Evolutionary conservation across 2,797 vertebrate genomes (phyloP).

Genomic region (Semaprochilodus insignis): DNA sequence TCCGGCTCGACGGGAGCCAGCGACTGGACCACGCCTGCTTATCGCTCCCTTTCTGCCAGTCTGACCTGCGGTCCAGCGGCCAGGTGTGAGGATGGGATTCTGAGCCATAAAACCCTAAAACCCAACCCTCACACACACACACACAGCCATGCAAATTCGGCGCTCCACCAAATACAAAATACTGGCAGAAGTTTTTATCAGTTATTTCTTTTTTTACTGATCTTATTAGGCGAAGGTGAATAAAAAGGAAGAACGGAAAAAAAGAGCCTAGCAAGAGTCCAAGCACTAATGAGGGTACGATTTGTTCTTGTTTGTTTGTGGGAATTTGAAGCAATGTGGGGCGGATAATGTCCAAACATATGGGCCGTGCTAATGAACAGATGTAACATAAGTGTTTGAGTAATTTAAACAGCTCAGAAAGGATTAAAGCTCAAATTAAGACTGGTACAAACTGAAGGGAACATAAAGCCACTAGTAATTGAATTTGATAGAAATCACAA

Average conservation of each 20-base stretch:
- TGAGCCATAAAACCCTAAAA: constrained; percentile 28
- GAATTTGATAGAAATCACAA: constrained; percentile 5
- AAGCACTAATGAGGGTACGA: constrained; percentile 59
- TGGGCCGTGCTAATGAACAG: constrained; percentile 46
- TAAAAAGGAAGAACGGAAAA: constrained; percentile 54
- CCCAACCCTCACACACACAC: not conserved
- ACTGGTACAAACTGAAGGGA: not conserved
- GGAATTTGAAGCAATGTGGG: constrained; percentile 46
- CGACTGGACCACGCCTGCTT: constrained; percentile 38
- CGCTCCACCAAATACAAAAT: constrained; percentile 39
- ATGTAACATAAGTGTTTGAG: constrained; percentile 46
- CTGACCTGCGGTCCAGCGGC: constrained; percentile 41
- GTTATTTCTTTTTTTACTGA: constrained; percentile 47
- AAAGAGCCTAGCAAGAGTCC: constrained; percentile 48
- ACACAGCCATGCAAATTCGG: constrained; percentile 35
- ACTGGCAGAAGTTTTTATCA: constrained; percentile 53
- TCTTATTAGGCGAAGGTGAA: constrained; percentile 55
- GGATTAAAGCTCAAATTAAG: constrained; percentile 27
- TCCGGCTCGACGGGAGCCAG: constrained; percentile 54
- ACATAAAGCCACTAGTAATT: constrained; percentile 9
- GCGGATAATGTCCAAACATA: constrained; percentile 57
- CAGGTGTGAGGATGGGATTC: constrained; percentile 56
- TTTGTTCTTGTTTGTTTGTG: constrained; percentile 57
- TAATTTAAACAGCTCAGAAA: constrained; percentile 30
- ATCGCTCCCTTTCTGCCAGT: constrained; percentile 37